Evolutionary conservation across 2,797 vertebrate species (phyloP).

Genomic region (Mus spretus): DNA sequence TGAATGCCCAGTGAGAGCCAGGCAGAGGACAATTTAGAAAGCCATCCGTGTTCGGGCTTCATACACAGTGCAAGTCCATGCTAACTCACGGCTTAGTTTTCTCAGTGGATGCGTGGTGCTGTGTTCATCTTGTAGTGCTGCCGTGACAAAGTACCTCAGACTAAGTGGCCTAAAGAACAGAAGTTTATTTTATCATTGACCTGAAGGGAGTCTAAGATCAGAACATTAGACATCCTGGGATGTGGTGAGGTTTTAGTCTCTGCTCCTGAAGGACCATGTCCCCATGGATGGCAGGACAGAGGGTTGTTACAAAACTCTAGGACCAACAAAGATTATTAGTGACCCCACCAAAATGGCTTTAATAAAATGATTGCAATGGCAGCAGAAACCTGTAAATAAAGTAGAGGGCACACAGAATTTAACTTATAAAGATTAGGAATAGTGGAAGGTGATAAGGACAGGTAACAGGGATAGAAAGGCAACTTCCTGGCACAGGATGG

Average conservation of each 20-base stretch:
- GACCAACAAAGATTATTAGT: neutral
- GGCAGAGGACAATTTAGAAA: constrained; percentile 9
- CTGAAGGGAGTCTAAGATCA: neutral
- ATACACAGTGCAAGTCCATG: neutral
- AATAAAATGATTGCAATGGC: neutral
- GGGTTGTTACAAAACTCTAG: neutral
- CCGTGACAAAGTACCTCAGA: neutral
- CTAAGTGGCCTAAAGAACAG: neutral
- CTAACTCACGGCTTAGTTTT: neutral
- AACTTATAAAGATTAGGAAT: neutral
- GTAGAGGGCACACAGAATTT: neutral
- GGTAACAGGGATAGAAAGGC: neutral
- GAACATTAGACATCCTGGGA: neutral
- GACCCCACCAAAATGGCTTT: neutral
- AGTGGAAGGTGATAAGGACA: neutral
- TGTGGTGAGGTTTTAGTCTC: neutral
- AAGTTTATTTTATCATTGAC: neutral
- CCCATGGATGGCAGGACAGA: neutral
- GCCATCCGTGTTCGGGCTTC: neutral
- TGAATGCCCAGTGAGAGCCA: neutral
- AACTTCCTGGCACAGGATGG: neutral
- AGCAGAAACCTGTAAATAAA: neutral
- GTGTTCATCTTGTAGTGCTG: neutral
- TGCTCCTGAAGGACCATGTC: neutral
- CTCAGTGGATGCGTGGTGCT: neutral